Base-by-base conservation (phyloP, 2,888 invertebrate species). In the Heliothis peltigera region DNA sequence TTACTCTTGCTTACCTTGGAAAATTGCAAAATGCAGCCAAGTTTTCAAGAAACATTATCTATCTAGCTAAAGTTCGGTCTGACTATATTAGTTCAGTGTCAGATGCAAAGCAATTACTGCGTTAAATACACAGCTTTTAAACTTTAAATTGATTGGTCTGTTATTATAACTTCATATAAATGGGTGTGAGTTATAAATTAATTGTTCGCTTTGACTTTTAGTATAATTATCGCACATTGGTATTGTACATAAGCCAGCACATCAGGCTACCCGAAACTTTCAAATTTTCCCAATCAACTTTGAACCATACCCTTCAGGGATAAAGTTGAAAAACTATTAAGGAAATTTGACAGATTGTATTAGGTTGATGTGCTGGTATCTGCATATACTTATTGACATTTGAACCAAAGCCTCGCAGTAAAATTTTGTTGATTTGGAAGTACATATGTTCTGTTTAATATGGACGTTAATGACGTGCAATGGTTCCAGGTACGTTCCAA, bases 71-170 rank as follows among this genome's bases (percentile, higher is more conserved):
- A n/a, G 15, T 18, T 46, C 28, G 42, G 18, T 44, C 19, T 25
- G 15, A 1, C 46, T 46, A 35, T 22, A 54, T 69, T 55, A 64
- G 43, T 46, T 47, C n/a, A 35, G 15, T 32, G 19, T 51, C 15
- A 21, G 21, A 58, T 43, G n/a, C 42, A 52, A 59, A 47, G 19
- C 39, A 48, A 44, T 56, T 28, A 64, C 32, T 28, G 19, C 49
- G 10, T 1, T n/a, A 43, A 43, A 7, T 19, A 54, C 6, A 22
- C 17, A 46, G 15, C 39, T 5, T 25, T 17, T n/a, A 2, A 25
- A 43, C 25, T 25, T 19, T 43, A 7, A 8, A 48, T n/a, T 15
- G 2, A 42, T 42, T 64, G 48, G 12, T 28, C 53, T 54, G 44
- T 47, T 59, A 1, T 15, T 1, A 39, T 7, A 15, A 39, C 18